These are phyloP conservation scores for Aethina tumida DNA, from an alignment of 1,140 invertebrate species.

Conservation along the genomic window DNA sequence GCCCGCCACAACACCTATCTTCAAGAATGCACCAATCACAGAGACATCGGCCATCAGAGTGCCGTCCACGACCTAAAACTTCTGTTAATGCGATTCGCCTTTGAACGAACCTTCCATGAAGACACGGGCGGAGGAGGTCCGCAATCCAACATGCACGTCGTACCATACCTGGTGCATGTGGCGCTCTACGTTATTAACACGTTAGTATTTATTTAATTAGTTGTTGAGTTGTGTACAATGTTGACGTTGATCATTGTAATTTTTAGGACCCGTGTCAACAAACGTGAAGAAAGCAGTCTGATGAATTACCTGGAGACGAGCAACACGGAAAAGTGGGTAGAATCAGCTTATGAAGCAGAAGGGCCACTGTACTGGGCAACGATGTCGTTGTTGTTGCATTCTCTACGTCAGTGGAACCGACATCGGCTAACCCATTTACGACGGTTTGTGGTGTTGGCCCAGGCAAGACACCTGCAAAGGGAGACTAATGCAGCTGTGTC, in stretches of 20 bases:
- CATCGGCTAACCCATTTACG: slow-evolving; percentile 62
- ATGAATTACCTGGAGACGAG: slow-evolving; percentile 54
- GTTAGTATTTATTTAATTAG: slow-evolving; percentile 44
- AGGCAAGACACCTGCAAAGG: slow-evolving; percentile 56
- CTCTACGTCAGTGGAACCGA: slow-evolving; percentile 57
- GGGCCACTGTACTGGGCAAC: slow-evolving; percentile 79
- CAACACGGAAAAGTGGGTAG: slow-evolving; percentile 53
- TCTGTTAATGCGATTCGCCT: slow-evolving; percentile 78
- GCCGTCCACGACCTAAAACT: slow-evolving; percentile 93
- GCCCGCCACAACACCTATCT: slow-evolving; percentile 81
- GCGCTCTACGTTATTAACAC: slow-evolving; percentile 91
- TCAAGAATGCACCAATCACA: slow-evolving; percentile 74
- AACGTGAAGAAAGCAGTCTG: slow-evolving; percentile 64
- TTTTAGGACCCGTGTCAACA: slow-evolving; percentile 60
- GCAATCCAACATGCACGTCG: slow-evolving; percentile 93
- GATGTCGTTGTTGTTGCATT: slow-evolving; percentile 68
- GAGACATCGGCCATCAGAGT: slow-evolving; percentile 79
- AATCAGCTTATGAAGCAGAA: slow-evolving; percentile 80
- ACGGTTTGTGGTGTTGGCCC: slow-evolving; percentile 67
- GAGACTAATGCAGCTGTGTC: slow-evolving; percentile 42
- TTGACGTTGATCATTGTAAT: slow-evolving; percentile 2
- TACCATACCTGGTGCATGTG: slow-evolving; percentile 91
- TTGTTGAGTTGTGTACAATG: neutral
- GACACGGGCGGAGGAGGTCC: slow-evolving; percentile 94
- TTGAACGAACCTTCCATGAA: slow-evolving; percentile 92